phyloP scores from a whole-genome alignment of 2,888 invertebrate species.

The Seira ritae region DNA sequence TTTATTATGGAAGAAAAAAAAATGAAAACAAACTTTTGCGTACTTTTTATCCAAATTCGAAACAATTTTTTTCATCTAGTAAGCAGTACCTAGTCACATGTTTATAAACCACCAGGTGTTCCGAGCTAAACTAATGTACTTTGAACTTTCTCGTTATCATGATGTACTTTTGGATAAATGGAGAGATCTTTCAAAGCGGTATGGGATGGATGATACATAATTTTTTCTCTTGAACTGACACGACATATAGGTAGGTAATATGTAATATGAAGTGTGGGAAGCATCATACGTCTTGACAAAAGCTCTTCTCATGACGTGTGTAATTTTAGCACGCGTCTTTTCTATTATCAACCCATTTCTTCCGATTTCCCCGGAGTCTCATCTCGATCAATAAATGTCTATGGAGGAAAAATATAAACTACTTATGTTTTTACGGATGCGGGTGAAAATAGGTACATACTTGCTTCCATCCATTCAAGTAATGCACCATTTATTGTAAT shows the following conservation, averaged over 20 bases:
- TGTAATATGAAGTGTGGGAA: constrained; percentile 48
- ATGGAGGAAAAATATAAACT: background rate
- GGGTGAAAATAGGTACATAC: background rate
- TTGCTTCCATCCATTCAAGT: background rate
- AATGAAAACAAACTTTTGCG: background rate
- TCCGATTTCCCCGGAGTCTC: constrained; percentile 69
- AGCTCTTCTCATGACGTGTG: constrained; percentile 50
- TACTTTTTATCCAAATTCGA: background rate
- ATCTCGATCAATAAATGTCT: constrained; percentile 55
- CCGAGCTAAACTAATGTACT: background rate
- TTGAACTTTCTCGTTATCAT: background rate
- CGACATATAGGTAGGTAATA: too few species aligned
- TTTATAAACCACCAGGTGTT: background rate
- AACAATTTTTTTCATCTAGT: background rate
- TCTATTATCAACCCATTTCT: constrained; percentile 65
- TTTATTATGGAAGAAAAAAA: background rate
- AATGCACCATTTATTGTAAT: background rate
- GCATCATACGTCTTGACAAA: constrained; percentile 47
- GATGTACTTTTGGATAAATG: background rate
- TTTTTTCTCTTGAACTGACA: too few species aligned
- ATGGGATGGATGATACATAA: too few species aligned
- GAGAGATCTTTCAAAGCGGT: too few species aligned
- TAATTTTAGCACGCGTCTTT: constrained; percentile 68
- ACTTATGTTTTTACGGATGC: background rate
- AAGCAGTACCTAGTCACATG: constrained; percentile 1